phyloP scores from a whole-genome alignment of 2,888 invertebrate species.

The Xestia rhomboidea region DNA sequence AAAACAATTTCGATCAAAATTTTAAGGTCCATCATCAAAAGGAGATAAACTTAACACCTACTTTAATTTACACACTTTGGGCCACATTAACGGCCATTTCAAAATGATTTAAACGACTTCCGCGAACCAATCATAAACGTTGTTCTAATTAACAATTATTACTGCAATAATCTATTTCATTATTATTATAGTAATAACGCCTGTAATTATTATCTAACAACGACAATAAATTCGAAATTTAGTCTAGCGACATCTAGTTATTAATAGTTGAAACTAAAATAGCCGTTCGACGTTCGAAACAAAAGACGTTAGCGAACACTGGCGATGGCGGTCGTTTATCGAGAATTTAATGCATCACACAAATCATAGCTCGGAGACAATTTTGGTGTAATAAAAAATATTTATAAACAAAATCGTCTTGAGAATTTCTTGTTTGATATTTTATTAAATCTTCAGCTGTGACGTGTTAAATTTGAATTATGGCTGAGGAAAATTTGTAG shows the following conservation, averaged over 20 bases:
- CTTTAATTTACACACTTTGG: conserved; percentile 9
- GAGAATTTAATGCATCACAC: conserved; percentile 17
- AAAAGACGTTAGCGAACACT: conserved; percentile 11
- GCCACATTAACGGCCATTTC: conserved; percentile 35
- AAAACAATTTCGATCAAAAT: conserved; percentile 18
- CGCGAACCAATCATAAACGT: conserved; percentile 16
- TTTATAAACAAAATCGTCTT: conserved; percentile 31
- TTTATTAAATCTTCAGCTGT: conserved; percentile 26
- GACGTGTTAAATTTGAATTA: conserved; percentile 23
- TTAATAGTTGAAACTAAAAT: conserved; percentile 25
- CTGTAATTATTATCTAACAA: conserved; percentile 9
- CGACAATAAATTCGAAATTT: conserved; percentile 10
- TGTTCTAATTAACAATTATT: conserved; percentile 38
- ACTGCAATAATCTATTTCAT: conserved; percentile 31
- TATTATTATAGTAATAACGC: conserved; percentile 10
- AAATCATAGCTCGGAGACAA: conserved; percentile 31
- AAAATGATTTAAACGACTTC: conserved; percentile 35
- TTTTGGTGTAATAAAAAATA: conserved; percentile 31
- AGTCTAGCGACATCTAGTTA: conserved; percentile 34
- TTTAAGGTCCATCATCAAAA: conserved; percentile 28
- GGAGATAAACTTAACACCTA: conserved; percentile 6
- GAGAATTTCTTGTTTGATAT: conserved; percentile 10
- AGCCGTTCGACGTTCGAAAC: not conserved
- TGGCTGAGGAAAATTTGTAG: conserved; percentile 7
- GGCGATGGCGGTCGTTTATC: conserved; percentile 16